Percentiles rank a stretch among this genome's conserved stretches.
Conservation (phyloP, 2,113 vertebrate genomes). For the Noctilio leporinus region DNA sequence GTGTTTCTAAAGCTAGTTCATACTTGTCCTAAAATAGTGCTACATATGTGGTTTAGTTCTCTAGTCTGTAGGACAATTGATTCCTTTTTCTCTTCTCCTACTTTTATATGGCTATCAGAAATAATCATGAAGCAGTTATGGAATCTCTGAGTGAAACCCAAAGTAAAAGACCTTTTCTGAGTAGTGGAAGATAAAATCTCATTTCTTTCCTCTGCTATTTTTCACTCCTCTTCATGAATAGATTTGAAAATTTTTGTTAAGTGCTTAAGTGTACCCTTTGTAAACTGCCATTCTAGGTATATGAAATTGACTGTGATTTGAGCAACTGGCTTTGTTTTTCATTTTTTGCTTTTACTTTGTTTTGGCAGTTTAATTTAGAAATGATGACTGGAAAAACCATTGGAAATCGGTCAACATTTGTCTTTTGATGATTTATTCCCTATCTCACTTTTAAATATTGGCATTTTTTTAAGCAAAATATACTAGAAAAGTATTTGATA, state of each 20-base stretch:
- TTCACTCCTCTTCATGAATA: background rate
- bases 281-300: background rate
- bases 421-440: background rate
- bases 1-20: background rate
- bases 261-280: background rate
- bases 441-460: conserved; percentile 21
- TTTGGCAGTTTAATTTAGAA: background rate
- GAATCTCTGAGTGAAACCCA: background rate
- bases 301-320: background rate
- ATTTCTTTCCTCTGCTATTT: background rate
- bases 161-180: background rate
- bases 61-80: background rate
- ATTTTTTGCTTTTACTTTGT: background rate
- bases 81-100: background rate
- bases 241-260: background rate
- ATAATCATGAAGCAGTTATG: background rate
- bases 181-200: background rate
- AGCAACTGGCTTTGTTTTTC: background rate
- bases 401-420: background rate
- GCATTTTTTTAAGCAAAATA: background rate
- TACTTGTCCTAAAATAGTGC: background rate
- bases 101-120: background rate
- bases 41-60: background rate
- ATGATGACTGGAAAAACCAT: background rate
- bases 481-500: background rate